phyloP scores from a whole-genome alignment of 2,113 vertebrate genomes.

The Podilymbus podiceps region DNA sequence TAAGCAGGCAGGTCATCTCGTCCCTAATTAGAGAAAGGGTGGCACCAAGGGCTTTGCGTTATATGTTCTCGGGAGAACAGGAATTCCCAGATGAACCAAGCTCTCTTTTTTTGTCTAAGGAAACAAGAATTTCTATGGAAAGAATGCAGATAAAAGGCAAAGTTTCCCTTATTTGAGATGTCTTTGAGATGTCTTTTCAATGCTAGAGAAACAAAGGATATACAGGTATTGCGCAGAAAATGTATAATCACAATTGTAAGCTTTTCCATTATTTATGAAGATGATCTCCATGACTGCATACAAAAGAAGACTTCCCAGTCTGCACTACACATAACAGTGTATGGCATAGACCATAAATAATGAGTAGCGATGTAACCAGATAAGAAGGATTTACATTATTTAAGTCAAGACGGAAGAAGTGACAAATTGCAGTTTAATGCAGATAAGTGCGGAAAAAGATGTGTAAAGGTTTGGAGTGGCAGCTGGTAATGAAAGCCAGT shows the following conservation, averaged over 20 bases:
- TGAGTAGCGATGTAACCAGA: slow-evolving; percentile 18
- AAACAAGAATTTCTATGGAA: background rate
- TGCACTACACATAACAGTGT: background rate
- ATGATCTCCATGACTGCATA: slow-evolving; percentile 39
- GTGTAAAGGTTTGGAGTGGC: slow-evolving; percentile 26
- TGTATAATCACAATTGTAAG: slow-evolving; percentile 44
- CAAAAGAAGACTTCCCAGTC: slow-evolving; percentile 36
- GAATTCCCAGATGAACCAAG: background rate
- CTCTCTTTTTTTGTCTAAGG: background rate
- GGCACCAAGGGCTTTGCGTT: background rate
- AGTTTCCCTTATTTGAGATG: background rate
- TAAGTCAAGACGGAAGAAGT: slow-evolving; percentile 25
- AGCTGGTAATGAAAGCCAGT: slow-evolving; percentile 18
- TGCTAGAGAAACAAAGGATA: slow-evolving; percentile 25
- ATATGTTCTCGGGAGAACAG: background rate
- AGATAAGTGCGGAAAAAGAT: background rate
- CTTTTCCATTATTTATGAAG: slow-evolving; percentile 60
- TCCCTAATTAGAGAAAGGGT: background rate
- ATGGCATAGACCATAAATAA: slow-evolving; percentile 24
- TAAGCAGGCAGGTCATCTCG: background rate
- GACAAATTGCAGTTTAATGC: slow-evolving; percentile 49
- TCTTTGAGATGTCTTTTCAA: slow-evolving; percentile 24
- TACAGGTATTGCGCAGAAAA: slow-evolving; percentile 1
- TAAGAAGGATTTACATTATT: slow-evolving; percentile 57
- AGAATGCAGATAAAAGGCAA: background rate